Base-by-base conservation (phyloP, 2,113 vertebrate species). In the Xiphorhynchus elegans region DNA sequence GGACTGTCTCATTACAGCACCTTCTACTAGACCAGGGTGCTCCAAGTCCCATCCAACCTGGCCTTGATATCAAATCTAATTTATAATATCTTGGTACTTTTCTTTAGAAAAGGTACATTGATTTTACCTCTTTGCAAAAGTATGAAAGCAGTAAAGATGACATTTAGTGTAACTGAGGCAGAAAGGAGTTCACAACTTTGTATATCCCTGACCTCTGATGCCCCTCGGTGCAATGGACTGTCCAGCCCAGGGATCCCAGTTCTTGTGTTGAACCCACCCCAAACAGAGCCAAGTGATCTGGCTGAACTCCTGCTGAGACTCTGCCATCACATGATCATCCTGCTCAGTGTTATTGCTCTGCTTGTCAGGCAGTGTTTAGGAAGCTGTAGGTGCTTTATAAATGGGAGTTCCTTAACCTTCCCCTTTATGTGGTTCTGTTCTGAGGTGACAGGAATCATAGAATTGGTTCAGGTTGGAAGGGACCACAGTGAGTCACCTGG, bases 191-290 rank as follows among this genome's bases (percentile, higher is more conserved):
- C 39, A 40, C n/a, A 77, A 42, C 74, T 76, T 81, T 84, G 53
- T 73, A 29, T 68, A 91, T 72, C 64, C 47, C 70, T 95, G 95
- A 91, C 88, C 84, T 96, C 96, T 87, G 46, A 52, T 53, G 58
- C 81, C 72, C 84, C 92, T 75, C 66, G 18, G 73, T 89, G 89
- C 89, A 79, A 39, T 37, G 70, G 94, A 86, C 58, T 94, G 17
- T 17, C 31, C 94, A 16, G 21, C 46, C 80, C 19, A 24, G 92
- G 77, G 81, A 68, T 77, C 90, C 93, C 15, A 59, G 85, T 85
- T 26, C 76, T 90, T 85, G 67, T 12, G 4, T 64, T 92, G 84
- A 95, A 96, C 46, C 89, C 72, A 93, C 80, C 83, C 72, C 83
- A 89, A 59, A 21, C 39, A 83, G 90, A 44, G 52, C 13, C 18